Base-by-base conservation (phyloP, 2,888 invertebrate species). In the Desoria tigrina region DNA sequence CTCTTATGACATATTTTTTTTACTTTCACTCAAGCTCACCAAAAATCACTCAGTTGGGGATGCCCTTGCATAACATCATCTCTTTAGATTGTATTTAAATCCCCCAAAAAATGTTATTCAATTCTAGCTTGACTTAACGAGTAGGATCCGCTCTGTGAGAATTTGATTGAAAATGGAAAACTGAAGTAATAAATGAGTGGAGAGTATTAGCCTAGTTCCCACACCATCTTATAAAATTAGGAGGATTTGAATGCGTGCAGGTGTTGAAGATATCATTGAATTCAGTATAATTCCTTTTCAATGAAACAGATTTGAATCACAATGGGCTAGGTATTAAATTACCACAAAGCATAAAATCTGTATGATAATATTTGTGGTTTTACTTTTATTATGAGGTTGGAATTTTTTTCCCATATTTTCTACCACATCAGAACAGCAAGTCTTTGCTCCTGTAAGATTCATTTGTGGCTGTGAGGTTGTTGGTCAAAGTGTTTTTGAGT, bases 1-100 rank as follows among this genome's bases (percentile, higher is more conserved):
- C 28, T 62, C 51, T 67, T 65, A 68, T 71, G 67, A 71, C 68
- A 68, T 68, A 68, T 68, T 71, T 54, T 63, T 64, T 54, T 63
- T 50, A 70, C 70, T 70, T 70, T 70, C 70, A 67, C 67, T 70
- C 62, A 63, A 63, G 61, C 65, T 61, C 70, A 65, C 65, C 61
- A 67, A 69, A 68, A 70, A 61, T 67, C 65, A 65, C 63, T 67
- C 63, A 61, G 63, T 66, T 56, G 58, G 50, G 56, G 60, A 65
- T 63, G 57, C 53, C 49, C 58, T 69, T 69, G 61, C 69, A 66
- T 69, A 69, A 69, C n/a, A 58, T 28, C 21, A 57, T 55, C 26
- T 55, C 16, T 16, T 14, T 21, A 32, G 2, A 3, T 51, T 51
- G 3, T 26, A 51, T 4, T 51, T 51, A 23, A 51, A 51, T 51